Conservation (phyloP, 1,140 invertebrate species). For the Sinonovacula constricta region DNA sequence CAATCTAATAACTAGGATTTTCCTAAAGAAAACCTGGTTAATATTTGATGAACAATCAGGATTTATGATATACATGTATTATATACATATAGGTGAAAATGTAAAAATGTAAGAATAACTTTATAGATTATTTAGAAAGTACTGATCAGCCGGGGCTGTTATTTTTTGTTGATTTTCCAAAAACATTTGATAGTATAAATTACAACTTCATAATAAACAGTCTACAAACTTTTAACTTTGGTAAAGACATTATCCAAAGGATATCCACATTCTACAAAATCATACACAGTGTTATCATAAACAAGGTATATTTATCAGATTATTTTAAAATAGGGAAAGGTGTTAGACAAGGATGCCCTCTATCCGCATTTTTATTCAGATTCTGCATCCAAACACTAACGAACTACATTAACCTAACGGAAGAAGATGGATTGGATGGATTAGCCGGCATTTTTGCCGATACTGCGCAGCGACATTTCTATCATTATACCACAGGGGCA, state of each 20-base stretch:
- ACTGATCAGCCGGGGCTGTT: not conserved
- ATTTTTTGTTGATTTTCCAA: conserved; percentile 12
- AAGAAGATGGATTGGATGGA: too few species aligned
- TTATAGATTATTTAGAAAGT: not conserved
- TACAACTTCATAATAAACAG: not conserved
- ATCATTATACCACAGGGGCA: too few species aligned
- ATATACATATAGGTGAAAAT: too few species aligned
- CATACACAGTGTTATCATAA: not conserved
- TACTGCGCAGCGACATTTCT: too few species aligned
- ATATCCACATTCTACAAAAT: not conserved
- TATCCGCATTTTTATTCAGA: not conserved
- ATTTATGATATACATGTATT: not conserved
- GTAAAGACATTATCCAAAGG: not conserved
- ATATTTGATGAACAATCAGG: not conserved
- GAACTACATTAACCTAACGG: not conserved
- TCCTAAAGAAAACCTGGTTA: too few species aligned
- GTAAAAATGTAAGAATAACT: not conserved
- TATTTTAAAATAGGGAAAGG: too few species aligned
- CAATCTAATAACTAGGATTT: too few species aligned
- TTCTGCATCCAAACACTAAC: not conserved
- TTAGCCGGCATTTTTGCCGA: too few species aligned
- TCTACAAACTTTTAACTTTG: not conserved
- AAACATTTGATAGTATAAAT: too few species aligned
- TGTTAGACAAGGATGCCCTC: not conserved
- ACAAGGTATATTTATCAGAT: not conserved